phyloP scores from a whole-genome alignment of 2,888 invertebrate genomes.

The Leucophenga maculata region DNA sequence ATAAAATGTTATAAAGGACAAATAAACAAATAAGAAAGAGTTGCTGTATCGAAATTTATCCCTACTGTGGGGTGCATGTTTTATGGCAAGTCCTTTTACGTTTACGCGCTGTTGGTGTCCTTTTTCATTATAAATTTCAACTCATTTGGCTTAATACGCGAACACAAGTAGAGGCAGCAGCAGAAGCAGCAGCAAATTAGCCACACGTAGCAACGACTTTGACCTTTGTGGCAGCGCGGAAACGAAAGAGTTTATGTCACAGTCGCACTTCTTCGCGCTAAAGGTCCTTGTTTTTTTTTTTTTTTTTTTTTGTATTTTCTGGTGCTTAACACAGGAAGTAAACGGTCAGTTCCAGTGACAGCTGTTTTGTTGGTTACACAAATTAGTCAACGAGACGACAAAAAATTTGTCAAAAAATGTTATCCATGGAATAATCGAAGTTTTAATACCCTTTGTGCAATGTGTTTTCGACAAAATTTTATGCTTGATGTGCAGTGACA shows the following conservation, averaged over 20 bases:
- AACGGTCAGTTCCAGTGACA: conserved; percentile 42
- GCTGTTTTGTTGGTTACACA: conserved; percentile 44
- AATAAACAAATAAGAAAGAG: no score
- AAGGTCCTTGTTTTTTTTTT: no score
- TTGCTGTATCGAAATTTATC: neutral
- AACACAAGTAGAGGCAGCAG: conserved; percentile 1
- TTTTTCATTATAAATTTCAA: conserved; percentile 13
- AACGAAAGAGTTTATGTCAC: no score
- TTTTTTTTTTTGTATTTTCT: no score
- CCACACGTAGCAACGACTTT: neutral
- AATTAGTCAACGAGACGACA: conserved; percentile 56
- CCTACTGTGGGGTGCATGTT: neutral
- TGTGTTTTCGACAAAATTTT: no score
- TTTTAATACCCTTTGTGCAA: no score
- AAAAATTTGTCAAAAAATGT: conserved; percentile 27
- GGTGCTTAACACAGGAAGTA: conserved; percentile 1
- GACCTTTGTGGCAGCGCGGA: neutral
- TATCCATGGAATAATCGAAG: no score
- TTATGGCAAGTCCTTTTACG: neutral
- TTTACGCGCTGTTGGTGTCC: conserved; percentile 1
- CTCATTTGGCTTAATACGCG: conserved; percentile 12
- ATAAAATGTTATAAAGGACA: no score
- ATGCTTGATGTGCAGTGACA: no score
- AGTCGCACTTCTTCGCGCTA: no score
- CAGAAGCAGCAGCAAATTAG: conserved; percentile 1